Base-by-base conservation (phyloP, 1,140 invertebrate genomes). In the Drosophila ironensis region DNA sequence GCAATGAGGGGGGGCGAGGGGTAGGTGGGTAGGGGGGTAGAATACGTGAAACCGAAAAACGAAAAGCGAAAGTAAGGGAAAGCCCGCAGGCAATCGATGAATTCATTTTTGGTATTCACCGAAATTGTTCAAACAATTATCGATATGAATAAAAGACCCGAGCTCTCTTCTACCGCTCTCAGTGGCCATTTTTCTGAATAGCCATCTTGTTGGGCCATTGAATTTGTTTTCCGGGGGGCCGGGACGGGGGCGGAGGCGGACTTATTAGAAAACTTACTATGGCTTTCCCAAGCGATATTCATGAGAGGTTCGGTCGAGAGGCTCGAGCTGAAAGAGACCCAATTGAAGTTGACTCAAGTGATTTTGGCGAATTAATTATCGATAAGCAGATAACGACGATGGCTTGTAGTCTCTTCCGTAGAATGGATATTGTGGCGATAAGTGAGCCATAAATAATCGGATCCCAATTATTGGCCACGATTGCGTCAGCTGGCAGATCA, bases 61-160 rank as follows among this genome's bases (percentile, higher is more conserved):
- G 30, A 35, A 16, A 35, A 17, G 0, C 12, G 6, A 7, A 37
- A 37, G 5, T 22, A 28, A 22, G 19, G 24, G 44, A 63, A 63
- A 47, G 24, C 56, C 60, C 57, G 19, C 24, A 28, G 24, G 60
- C 60, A 64, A 64, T 64, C 60, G 60, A 64, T 64, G 60, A 48
- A 64, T 64, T 63, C 60, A 63, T 63, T 63, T 61, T 48, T 63
- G 41, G 30, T 63, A 64, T 64, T 63, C 60, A 64, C 41, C 33
- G 11, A 64, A 63, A 64, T 64, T 48, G 60, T 63, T 64, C 42
- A 64, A 64, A 64, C 60, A 63, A 64, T 64, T 64, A 64, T 64
- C 57, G 57, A 60, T 64, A 63, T 64, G 60, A 63, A 64, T 64
- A 64, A 48, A 40, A 27, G 57, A 63, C 30, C 30, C 20, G n/a